A percentile compares a stretch with the other conserved stretches of the same genome.
phyloP scores from a whole-genome alignment of 53 echinoderm and acorn worm species.

The Holothuria scabra region DNA sequence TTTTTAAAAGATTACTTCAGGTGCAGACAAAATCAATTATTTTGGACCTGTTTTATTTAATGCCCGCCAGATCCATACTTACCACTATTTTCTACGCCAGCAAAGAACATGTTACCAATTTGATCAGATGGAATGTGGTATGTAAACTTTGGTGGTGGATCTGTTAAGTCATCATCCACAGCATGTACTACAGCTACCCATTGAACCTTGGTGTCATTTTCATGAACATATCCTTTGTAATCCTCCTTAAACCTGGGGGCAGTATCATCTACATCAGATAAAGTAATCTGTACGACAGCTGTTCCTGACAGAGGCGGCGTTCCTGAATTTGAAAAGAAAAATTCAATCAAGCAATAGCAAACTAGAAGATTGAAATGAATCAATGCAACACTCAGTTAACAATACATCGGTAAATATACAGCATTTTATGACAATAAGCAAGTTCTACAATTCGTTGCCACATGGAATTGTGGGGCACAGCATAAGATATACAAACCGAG shows the following conservation, averaged over 20 bases:
- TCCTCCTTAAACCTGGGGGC: constrained; percentile 77
- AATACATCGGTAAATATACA: no score
- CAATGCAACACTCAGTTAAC: no score
- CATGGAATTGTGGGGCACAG: no score
- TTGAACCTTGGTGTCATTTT: constrained; percentile 29
- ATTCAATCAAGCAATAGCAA: no score
- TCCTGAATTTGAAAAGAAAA: constrained; percentile 40
- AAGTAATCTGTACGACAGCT: constrained; percentile 59
- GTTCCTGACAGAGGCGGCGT: constrained; percentile 75
- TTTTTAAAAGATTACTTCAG: no score
- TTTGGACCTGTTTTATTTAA: no score
- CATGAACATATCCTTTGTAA: constrained; percentile 67
- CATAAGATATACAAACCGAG: no score
- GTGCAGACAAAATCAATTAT: no score
- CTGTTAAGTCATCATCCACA: constrained; percentile 70
- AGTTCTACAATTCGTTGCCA: no score
- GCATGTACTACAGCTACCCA: constrained; percentile 65
- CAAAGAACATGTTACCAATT: constrained; percentile 28
- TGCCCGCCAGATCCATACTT: background rate
- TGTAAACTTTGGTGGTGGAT: constrained; percentile 56
- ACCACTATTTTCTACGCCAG: constrained; percentile 41
- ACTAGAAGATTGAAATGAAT: no score
- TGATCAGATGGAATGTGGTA: constrained; percentile 34
- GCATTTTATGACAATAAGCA: no score
- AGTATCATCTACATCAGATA: constrained; percentile 86